phyloP scores from a whole-genome alignment of 35 echinoderm and acorn worm genomes.

The Holothuria glaberrima region DNA sequence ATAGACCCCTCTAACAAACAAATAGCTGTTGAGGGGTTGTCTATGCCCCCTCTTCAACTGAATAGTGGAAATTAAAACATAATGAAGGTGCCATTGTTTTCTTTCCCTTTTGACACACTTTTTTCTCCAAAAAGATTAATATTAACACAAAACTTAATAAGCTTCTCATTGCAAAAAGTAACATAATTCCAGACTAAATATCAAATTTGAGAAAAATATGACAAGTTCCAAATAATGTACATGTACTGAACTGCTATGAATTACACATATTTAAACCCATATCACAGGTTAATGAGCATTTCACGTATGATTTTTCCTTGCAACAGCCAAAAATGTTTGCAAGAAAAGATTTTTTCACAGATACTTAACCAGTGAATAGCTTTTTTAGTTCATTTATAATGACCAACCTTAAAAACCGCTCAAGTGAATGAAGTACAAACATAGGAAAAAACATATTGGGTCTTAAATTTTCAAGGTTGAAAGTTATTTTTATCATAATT shows the following conservation, averaged over 20 bases:
- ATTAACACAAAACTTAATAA: constrained; percentile 62
- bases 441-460: constrained; percentile 50
- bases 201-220: constrained; percentile 68
- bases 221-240: constrained; percentile 65
- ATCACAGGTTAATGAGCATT: constrained; percentile 49
- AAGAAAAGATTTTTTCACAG: constrained; percentile 41
- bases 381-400: constrained; percentile 44
- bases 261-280: constrained; percentile 61
- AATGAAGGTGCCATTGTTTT: constrained; percentile 31
- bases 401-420: constrained; percentile 48
- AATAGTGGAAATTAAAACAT: constrained; percentile 47
- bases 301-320: constrained; percentile 8
- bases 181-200: constrained; percentile 68
- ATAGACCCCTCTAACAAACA: constrained; percentile 25
- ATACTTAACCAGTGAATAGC: constrained; percentile 49
- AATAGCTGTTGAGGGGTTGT: constrained; percentile 23
- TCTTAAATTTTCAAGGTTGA: constrained; percentile 54
- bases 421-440: constrained; percentile 50
- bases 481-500: constrained; percentile 45
- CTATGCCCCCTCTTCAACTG: constrained; percentile 21
- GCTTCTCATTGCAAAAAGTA: constrained; percentile 63
- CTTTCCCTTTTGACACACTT: constrained; percentile 26
- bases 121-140: constrained; percentile 29
- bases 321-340: constrained; percentile 52
- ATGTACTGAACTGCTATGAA: constrained; percentile 62